Evolutionary conservation across 2,113 vertebrate species (phyloP), one percentile per base, ranked within the genome.

Genomic region (Chionodraco myersi): DNA sequence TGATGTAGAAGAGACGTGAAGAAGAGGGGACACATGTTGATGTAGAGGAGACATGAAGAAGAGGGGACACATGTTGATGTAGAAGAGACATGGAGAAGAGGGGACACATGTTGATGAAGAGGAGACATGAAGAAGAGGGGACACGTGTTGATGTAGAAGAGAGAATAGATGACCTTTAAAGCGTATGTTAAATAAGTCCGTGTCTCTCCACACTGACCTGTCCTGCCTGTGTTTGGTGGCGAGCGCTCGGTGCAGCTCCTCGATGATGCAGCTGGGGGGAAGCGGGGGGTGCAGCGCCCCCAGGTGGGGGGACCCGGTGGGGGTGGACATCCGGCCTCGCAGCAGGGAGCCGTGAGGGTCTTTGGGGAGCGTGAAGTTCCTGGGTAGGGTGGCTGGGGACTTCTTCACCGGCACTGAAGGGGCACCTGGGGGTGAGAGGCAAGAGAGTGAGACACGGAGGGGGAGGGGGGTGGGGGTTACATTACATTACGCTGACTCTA

Each of bases 211-310:
- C 30, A 30, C 30, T 30, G 30, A 30, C 97, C 98, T 98, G 93
- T 98, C 97, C 94, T 98, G 97, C n/a, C 96, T 95, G 62, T 99
- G 97, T 89, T 99, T 99, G 62, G 96, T 96, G 88, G 97, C 97
- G 90, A 99, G 93, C 0, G 98, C 96, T 5, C 97, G 94, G 91
- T 99, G 97, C 73, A 99, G 95, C 88, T 99, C 97, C 90, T 99
- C 98, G 2, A 99, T 99, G 93, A 99, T 97, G 74, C 97, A 97
- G 94, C 97, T 99, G 49, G 97, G 97, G 54, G 97, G 97, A 90
- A 97, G 95, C 64, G 96, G 96, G 63, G 95, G 92, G 85, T 97
- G 97, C 68, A 98, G 86, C 0, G 94, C 63, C 58, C 96, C 94
- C 5, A 97, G 94, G 84, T 97, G 97, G 14, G 98, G 97, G 54